A percentile compares a stretch with the other conserved stretches of the same genome.
phyloP scores from a whole-genome alignment of 1,140 invertebrate genomes.

The Listronotus bonariensis region DNA sequence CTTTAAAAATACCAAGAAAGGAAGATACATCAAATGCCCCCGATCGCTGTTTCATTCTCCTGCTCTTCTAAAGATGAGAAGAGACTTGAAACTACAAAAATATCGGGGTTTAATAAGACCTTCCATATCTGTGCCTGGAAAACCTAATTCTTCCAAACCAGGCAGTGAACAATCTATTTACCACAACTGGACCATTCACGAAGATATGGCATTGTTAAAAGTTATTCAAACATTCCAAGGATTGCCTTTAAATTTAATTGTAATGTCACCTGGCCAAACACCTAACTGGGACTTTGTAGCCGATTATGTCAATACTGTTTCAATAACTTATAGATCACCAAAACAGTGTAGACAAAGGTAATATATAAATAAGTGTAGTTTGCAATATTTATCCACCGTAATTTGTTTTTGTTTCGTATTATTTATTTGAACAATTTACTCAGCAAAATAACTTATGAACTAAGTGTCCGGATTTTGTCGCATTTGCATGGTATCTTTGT shows the following conservation, averaged over 20 bases:
- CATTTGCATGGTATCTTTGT: too few species aligned
- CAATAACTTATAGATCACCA: conserved; percentile 81
- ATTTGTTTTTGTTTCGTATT: neutral
- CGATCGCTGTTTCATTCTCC: conserved; percentile 85
- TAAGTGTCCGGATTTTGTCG: neutral
- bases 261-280: conserved; percentile 80
- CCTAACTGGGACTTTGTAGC: conserved; percentile 95
- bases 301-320: conserved; percentile 86
- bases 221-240: conserved; percentile 83
- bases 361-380: conserved; percentile 28
- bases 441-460: too few species aligned
- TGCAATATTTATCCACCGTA: neutral
- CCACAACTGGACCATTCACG: conserved; percentile 87
- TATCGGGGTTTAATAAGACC: conserved; percentile 67
- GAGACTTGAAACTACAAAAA: conserved; percentile 65
- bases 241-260: conserved; percentile 76
- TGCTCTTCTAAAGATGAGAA: conserved; percentile 64
- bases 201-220: conserved; percentile 88
- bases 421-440: too few species aligned
- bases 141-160: conserved; percentile 61
- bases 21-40: conserved; percentile 77
- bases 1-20: conserved; percentile 70
- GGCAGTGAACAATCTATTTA: conserved; percentile 66
- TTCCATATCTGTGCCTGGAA: conserved; percentile 63
- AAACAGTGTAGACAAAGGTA: conserved; percentile 82